Evolutionary conservation across 2,797 vertebrate genomes (phyloP), one percentile per base, ranked within the genome.

Genomic region (Tinamus major): DNA sequence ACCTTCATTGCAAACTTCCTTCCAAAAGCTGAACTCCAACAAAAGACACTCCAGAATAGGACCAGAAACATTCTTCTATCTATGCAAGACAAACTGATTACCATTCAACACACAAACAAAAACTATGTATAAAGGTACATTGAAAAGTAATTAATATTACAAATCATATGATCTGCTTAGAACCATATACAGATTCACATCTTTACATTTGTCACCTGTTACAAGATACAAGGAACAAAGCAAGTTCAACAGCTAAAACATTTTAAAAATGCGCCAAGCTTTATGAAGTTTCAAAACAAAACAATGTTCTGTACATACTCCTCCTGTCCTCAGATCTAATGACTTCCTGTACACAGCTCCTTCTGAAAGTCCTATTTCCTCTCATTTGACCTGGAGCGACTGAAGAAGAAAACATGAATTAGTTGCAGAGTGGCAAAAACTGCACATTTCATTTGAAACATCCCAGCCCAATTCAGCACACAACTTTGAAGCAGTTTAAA

Each of bases 321-420:
- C 97, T 94, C 94, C 79, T 37, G 89, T 93, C 94, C 91, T 97
- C 96, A 93, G 96, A 96, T 96, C 95, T 96, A 96, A 86, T 72
- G 92, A 94, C 94, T 97, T 98, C 97, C 98, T 98, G 97, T 98
- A 98, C 97, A 98, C 89, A 96, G 95, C 95, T 98, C 96, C 94
- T 97, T 90, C 94, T 94, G 96, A 96, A 55, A 96, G 92, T 97
- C 95, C 78, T 99, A 99, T 94, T 99, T 99, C 96, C 98, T 98
- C 90, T 99, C 99, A 62, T 98, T 98, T 96, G 99, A 99, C 95
- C 98, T 98, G 96, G 99, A 99, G 69, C 98, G 99, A 97, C 99
- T 99, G 75, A 18, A 95, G 65, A 72, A 53, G 71, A 44, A 46
- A 74, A 78, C 20, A 81, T 9, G 46, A 0, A 7, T 84, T 29